These are phyloP conservation scores for Rosalia funebris DNA, from an alignment of 2,888 invertebrate genomes.

Conservation along the genomic window DNA sequence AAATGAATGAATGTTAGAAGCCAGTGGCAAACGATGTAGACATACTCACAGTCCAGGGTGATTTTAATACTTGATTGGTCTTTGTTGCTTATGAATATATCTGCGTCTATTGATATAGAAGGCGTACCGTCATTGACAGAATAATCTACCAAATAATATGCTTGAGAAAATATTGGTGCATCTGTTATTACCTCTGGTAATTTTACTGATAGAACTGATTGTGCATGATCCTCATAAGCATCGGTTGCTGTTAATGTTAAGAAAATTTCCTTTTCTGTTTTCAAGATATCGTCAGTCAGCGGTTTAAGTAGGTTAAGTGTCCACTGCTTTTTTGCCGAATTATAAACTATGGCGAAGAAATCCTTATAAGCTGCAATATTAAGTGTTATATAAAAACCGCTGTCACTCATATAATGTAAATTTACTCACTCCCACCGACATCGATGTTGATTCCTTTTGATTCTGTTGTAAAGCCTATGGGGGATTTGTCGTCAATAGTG, in stretches of 20 bases:
- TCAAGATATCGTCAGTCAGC: background rate
- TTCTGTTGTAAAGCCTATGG: constrained; percentile 31
- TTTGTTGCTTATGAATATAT: constrained; percentile 2
- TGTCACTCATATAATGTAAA: too few species aligned
- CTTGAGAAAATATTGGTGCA: constrained; percentile 4
- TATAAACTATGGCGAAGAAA: background rate
- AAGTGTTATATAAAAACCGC: too few species aligned
- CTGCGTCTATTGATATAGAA: background rate
- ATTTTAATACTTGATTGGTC: constrained; percentile 4
- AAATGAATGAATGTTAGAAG: background rate
- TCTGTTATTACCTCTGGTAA: constrained; percentile 1
- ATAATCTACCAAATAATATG: constrained; percentile 2
- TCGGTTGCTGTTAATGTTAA: constrained; percentile 6
- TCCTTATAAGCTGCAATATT: constrained; percentile 9
- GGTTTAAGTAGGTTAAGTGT: background rate
- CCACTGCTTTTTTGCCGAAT: constrained; percentile 4
- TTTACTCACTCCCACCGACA: constrained; percentile 34
- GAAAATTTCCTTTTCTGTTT: background rate
- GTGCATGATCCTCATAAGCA: constrained; percentile 3
- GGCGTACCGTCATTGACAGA: background rate
- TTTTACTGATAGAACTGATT: constrained; percentile 2
- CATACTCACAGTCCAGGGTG: constrained; percentile 16
- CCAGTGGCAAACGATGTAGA: background rate
- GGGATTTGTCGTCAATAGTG: constrained; percentile 11
- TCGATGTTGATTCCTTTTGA: constrained; percentile 8